These are phyloP conservation scores for Noctua pronuba DNA, from an alignment of 2,888 invertebrate species.

Conservation along the genomic window DNA sequence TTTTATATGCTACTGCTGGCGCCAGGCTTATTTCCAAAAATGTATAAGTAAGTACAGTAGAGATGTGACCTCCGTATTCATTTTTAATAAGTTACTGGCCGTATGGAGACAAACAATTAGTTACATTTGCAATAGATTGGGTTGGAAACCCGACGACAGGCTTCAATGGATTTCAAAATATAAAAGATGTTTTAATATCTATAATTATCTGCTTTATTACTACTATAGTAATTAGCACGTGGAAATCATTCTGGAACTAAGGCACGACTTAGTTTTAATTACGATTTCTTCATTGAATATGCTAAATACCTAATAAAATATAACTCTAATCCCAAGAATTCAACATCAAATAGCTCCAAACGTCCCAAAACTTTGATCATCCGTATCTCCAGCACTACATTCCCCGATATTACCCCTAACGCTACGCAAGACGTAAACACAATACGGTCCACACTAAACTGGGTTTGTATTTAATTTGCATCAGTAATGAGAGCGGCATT, in stretches of 20 bases:
- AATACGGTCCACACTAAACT: constrained; percentile 51
- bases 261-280: neutral
- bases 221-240: no score
- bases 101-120: neutral
- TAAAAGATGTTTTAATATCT: neutral
- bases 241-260: no score
- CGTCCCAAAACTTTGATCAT: constrained; percentile 11
- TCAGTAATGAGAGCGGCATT: constrained; percentile 59
- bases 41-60: neutral
- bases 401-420: constrained; percentile 29
- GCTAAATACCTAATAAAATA: neutral
- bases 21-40: neutral
- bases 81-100: neutral
- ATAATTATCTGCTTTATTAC: no score
- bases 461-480: constrained; percentile 65
- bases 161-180: neutral
- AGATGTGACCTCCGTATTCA: neutral
- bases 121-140: no score
- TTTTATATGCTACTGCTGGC: neutral
- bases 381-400: constrained; percentile 6
- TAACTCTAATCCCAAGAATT: neutral
- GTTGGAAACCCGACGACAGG: neutral
- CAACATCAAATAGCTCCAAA: neutral
- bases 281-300: neutral
- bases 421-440: constrained; percentile 52